Conservation (phyloP, 2,888 invertebrate species). For the Drosophila paranaensis region DNA sequence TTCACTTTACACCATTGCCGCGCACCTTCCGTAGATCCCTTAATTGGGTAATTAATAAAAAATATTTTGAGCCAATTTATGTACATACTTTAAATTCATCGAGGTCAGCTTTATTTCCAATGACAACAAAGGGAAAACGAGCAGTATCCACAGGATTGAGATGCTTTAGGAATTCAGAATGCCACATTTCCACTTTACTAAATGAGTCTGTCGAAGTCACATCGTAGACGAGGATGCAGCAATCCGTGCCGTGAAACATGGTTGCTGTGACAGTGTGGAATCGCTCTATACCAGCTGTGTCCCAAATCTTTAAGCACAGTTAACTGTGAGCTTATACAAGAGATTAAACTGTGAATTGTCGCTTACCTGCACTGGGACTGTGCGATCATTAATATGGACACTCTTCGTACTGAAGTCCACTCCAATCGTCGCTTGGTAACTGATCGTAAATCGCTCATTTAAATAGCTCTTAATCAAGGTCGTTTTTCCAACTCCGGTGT, state of each 20-base stretch:
- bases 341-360: background rate
- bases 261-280: constrained; percentile 98
- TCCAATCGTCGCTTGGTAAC: constrained; percentile 99
- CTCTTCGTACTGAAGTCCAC: constrained; percentile 99
- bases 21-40: no score
- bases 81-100: background rate
- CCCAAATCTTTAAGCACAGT: constrained; percentile 93
- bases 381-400: constrained; percentile 98
- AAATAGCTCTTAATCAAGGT: constrained; percentile 99
- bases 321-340: background rate
- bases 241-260: constrained; percentile 97
- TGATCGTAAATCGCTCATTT: constrained; percentile 99
- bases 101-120: background rate
- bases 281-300: constrained; percentile 99
- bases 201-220: background rate
- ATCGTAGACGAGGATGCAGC: constrained; percentile 1
- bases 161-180: background rate
- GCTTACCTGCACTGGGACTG: constrained; percentile 96
- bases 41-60: no score
- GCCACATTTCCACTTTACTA: constrained; percentile 88
- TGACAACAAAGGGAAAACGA: background rate
- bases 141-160: background rate
- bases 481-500: constrained; percentile 99
- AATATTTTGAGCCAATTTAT: background rate
- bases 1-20: no score